Base-by-base conservation (phyloP, 2,888 invertebrate species). In the Eucera pruinosa region DNA sequence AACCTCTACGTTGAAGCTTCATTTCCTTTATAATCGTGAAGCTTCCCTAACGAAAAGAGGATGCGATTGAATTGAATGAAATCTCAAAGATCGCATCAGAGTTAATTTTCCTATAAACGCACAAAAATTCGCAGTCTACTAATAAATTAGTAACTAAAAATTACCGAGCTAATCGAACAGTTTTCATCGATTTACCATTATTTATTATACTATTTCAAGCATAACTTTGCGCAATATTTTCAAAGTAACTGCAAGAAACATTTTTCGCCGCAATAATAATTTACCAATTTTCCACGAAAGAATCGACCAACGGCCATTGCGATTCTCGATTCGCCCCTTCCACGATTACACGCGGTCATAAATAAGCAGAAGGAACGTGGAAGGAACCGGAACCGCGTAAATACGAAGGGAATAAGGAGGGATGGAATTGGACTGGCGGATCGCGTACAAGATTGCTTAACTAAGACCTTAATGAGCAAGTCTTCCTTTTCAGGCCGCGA, bases 381-480 rank as follows among this genome's bases (percentile, higher is more conserved):
- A 9, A 6, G 36, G 36, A 36, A 33, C 43, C 6, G 6, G 47
- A 47, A 57, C 62, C 48, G 52, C 48, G 60, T 70, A 71, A 78
- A 77, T 64, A 48, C 50, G 23, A 52, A 27, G 43, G 7, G 33
- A 73, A 43, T n/a, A 62, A 18, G 58, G 25, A 61, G 58, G 71
- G 73, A 74, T 62, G 3, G 4, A 11, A 36, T 11, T 9, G 5
- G 68, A 64, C 30, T n/a, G 41, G 50, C 30, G 50, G 33, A 30
- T 58, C 25, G 39, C 64, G 77, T 79, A 79, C 71, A 70, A 81
- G 81, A 85, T 83, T 83, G 75, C 81, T 81, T 85, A 85, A 81
- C 79, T 74, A 83, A 83, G 75, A 85, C 72, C 76, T 83, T 85
- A 85, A 85, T 85, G 85, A 85, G 85, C 79, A 80, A 65, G 72